Conservation (phyloP, 1,140 invertebrate species). For the Monochamus saltuarius region DNA sequence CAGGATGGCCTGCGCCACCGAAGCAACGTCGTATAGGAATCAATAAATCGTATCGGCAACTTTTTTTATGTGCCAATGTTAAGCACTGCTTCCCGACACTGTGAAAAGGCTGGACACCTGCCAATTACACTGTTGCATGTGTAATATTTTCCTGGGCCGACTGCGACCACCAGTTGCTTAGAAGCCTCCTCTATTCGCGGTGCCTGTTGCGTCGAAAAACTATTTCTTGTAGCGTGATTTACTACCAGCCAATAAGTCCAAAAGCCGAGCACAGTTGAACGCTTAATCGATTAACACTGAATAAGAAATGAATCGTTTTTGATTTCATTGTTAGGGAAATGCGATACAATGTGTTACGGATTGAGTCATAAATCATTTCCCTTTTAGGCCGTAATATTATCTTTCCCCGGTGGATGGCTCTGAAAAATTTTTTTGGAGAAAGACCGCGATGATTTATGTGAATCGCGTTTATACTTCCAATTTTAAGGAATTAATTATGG, state of each 20-base stretch:
- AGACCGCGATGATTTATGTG: too few species aligned
- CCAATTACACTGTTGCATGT: slow-evolving; percentile 50
- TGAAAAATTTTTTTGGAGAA: too few species aligned
- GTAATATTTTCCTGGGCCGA: slow-evolving; percentile 42
- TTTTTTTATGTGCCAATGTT: too few species aligned
- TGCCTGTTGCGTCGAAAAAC: slow-evolving; percentile 44
- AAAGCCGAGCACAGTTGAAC: slow-evolving; percentile 34
- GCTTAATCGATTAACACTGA: slow-evolving; percentile 35
- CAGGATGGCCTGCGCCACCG: too few species aligned
- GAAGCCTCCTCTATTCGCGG: background rate
- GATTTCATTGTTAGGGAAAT: slow-evolving; percentile 30
- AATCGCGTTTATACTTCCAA: too few species aligned
- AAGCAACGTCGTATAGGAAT: too few species aligned
- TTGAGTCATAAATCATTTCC: slow-evolving; percentile 23
- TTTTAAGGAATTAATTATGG: too few species aligned
- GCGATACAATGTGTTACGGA: slow-evolving; percentile 21
- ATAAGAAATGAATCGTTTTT: slow-evolving; percentile 34
- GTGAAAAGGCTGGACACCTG: slow-evolving; percentile 45
- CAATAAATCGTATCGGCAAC: too few species aligned
- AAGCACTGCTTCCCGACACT: too few species aligned
- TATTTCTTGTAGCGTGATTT: slow-evolving; percentile 40
- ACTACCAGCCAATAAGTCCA: slow-evolving; percentile 37
- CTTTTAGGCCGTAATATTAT: background rate
- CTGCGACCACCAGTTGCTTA: slow-evolving; percentile 46
- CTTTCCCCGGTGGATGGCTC: too few species aligned